Evolutionary conservation across 2,888 invertebrate species (phyloP).

Genomic region (Ctenicera cuprea): DNA sequence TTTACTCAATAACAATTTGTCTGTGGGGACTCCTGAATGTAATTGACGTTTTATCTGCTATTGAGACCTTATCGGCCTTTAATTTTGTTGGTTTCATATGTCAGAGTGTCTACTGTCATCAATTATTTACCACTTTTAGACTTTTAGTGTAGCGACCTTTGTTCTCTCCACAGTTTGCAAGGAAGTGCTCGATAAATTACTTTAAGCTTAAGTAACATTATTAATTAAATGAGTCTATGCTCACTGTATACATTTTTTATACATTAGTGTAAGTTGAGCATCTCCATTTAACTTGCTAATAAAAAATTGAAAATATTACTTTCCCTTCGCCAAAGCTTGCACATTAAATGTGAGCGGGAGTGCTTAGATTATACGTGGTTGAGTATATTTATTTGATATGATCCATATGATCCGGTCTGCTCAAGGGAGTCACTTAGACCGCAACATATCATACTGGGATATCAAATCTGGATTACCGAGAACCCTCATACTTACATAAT

Average conservation of each 20-base stretch:
- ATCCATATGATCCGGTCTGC: conserved; percentile 26
- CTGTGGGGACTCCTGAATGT: conserved; percentile 63
- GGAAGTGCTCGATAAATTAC: neutral
- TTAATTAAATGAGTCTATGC: no score
- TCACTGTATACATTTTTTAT: no score
- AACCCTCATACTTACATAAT: conserved; percentile 43
- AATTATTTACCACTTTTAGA: conserved; percentile 28
- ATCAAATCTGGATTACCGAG: conserved; percentile 42
- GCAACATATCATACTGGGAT: conserved; percentile 42
- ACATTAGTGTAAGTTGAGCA: no score
- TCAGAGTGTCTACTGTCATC: conserved; percentile 42
- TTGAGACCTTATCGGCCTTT: conserved; percentile 57
- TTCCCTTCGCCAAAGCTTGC: neutral
- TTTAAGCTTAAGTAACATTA: no score
- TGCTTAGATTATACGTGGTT: conserved; percentile 1
- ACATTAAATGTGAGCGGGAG: conserved; percentile 1
- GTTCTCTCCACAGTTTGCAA: neutral
- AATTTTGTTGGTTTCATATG: conserved; percentile 52
- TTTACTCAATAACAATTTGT: conserved; percentile 69
- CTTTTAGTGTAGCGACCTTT: neutral
- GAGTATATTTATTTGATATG: conserved; percentile 24
- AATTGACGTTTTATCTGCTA: conserved; percentile 66
- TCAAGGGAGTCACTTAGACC: conserved; percentile 36
- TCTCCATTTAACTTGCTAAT: neutral
- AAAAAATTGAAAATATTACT: neutral